Evolutionary conservation across 1,140 invertebrate genomes (phyloP).

Genomic region (Polypedilum pembai): DNA sequence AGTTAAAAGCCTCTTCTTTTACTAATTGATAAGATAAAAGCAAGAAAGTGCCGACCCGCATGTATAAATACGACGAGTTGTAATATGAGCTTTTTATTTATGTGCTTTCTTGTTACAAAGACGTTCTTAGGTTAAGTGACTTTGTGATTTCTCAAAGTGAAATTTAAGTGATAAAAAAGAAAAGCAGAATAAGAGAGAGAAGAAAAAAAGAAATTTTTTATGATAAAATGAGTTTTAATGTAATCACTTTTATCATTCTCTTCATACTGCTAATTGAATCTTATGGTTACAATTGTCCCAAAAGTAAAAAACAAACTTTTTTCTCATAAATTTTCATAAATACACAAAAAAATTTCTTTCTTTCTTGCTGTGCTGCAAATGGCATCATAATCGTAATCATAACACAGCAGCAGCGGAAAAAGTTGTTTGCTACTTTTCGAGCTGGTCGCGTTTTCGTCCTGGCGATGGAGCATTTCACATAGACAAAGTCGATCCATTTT

Average conservation of each 20-base stretch:
- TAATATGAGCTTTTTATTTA: no score
- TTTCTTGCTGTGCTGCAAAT: background rate
- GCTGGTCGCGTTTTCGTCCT: background rate
- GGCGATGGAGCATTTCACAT: background rate
- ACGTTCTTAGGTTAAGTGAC: no score
- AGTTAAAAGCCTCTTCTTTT: no score
- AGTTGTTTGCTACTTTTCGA: background rate
- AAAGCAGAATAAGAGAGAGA: no score
- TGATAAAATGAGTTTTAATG: conserved; percentile 14
- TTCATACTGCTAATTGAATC: conserved; percentile 11
- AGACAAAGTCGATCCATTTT: background rate
- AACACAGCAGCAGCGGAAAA: background rate
- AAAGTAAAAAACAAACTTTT: background rate
- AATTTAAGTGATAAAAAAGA: no score
- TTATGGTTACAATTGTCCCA: conserved; percentile 17
- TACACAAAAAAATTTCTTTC: background rate
- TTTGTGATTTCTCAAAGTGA: no score
- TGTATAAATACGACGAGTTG: no score
- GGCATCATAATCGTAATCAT: background rate
- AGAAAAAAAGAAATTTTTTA: no score
- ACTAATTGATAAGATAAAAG: no score
- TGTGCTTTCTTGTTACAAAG: no score
- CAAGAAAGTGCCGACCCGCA: no score
- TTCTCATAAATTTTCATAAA: background rate
- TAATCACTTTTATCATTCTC: background rate